Percentiles rank a stretch among this genome's conserved stretches.
Conservation (phyloP, 2,888 invertebrate species). For the Idaea dimidiata region DNA sequence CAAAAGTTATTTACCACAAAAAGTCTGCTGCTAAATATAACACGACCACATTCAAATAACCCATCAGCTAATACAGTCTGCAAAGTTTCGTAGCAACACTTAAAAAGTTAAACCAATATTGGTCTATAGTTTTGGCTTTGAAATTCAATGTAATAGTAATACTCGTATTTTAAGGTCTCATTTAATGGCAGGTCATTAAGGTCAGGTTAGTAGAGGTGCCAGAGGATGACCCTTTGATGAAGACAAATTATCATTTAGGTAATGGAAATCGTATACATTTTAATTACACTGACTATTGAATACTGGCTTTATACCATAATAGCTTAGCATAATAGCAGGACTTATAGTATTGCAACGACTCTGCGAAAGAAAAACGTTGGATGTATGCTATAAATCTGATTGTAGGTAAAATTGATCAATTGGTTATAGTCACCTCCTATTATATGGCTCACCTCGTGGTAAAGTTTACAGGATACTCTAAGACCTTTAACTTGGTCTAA, state of each 20-base stretch:
- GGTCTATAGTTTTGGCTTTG: background rate
- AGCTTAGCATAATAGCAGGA: no score
- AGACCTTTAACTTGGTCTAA: no score
- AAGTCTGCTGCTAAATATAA: background rate
- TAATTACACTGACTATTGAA: no score
- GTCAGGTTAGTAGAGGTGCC: background rate
- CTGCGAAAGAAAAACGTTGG: no score
- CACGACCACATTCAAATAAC: background rate
- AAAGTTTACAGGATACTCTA: no score
- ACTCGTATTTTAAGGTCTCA: background rate
- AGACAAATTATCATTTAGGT: background rate
- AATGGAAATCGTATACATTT: background rate
- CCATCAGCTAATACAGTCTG: slow-evolving; percentile 5
- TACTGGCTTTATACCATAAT: no score
- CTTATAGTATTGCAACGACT: no score
- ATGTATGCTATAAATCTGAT: no score
- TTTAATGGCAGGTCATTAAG: background rate
- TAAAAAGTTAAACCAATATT: background rate
- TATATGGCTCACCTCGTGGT: no score
- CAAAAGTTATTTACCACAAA: slow-evolving; percentile 4
- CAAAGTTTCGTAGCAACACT: slow-evolving; percentile 2
- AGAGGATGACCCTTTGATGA: background rate
- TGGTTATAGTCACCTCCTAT: no score
- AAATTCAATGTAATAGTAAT: background rate
- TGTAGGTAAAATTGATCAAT: no score